Evolutionary conservation across 1,140 invertebrate species (phyloP), one percentile per base, ranked within the genome.

Genomic region (Micrasema longulum): DNA sequence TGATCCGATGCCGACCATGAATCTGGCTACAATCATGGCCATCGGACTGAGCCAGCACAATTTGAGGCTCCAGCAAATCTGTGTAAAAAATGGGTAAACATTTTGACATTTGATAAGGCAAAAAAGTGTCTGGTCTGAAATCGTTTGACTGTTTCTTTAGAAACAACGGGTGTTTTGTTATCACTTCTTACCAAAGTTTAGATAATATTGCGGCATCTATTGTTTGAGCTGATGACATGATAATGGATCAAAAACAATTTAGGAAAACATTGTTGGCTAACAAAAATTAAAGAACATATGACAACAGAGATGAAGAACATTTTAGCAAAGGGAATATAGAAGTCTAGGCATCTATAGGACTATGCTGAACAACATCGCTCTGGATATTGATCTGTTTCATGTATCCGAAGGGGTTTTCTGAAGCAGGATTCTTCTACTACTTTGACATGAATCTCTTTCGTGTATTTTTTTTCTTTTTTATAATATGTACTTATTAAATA

Each of bases 1-100:
- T 36, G 81, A 82, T 3, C 89, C 53, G 0, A 80, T 12, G 0
- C 90, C 90, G 0, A 74, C 63, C 11, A 84, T 70, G 16, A 83
- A 76, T 23, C 83, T 77, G 0, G 80, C 79, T 1, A 79, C 22
- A 3, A 82, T 79, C 0, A 87, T 75, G 2, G 77, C 77, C 0
- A 11, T 16, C 3, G 79, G 62, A 20, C 78, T 71, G 1, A 75
- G 75, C 0, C 82, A 83, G 16, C 82, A 79, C 0, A 83, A 73
- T 2, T 77, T 83, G 0, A 86, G 14, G 0, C 80, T 16, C 84
- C 85, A 87, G 38, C 73, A 73, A n/a, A 77, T n/a, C 79, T 80
- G 72, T 22, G 16, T 16, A 26, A 6, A 26, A 65, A 48, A 47
- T 10, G 20, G 2, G 47, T 1, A 1, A 41, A 10, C 5, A 7